These are phyloP conservation scores for Zaprionus vittiger DNA, from an alignment of 1,140 invertebrate genomes.

Conservation along the genomic window DNA sequence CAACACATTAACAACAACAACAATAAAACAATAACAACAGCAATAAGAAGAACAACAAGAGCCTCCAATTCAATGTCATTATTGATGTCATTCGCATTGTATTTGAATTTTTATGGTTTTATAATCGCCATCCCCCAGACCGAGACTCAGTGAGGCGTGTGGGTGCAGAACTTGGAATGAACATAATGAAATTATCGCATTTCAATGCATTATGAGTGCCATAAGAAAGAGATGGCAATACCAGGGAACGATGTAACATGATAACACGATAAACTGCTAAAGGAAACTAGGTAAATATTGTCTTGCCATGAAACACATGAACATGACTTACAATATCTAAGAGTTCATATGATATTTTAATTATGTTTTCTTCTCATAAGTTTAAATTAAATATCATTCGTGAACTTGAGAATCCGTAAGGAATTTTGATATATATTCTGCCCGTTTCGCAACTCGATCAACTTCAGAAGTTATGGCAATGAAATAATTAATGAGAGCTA, in stretches of 20 bases:
- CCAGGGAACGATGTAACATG: neutral
- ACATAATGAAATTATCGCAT: constrained; percentile 68
- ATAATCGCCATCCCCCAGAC: constrained; percentile 45
- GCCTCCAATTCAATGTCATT: constrained; percentile 74
- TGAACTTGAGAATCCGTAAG: neutral
- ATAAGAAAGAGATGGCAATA: constrained; percentile 3
- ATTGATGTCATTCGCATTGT: constrained; percentile 76
- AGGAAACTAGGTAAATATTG: neutral
- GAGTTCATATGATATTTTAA: neutral
- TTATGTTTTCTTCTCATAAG: neutral
- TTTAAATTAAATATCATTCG: neutral
- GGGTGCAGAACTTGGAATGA: constrained; percentile 26
- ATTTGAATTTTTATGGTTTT: constrained; percentile 62
- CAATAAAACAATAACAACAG: constrained; percentile 17
- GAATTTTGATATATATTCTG: neutral
- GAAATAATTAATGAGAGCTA: constrained; percentile 2
- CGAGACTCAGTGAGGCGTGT: constrained; percentile 4
- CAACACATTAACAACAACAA: constrained; percentile 22
- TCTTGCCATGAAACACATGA: no score
- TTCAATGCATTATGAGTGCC: constrained; percentile 21
- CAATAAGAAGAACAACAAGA: constrained; percentile 14
- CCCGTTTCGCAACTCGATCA: constrained; percentile 1
- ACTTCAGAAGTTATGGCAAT: constrained; percentile 7
- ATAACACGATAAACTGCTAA: neutral
- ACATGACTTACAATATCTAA: no score